Evolutionary conservation across 2,888 invertebrate genomes (phyloP).

Genomic region (Dynastes grantii): DNA sequence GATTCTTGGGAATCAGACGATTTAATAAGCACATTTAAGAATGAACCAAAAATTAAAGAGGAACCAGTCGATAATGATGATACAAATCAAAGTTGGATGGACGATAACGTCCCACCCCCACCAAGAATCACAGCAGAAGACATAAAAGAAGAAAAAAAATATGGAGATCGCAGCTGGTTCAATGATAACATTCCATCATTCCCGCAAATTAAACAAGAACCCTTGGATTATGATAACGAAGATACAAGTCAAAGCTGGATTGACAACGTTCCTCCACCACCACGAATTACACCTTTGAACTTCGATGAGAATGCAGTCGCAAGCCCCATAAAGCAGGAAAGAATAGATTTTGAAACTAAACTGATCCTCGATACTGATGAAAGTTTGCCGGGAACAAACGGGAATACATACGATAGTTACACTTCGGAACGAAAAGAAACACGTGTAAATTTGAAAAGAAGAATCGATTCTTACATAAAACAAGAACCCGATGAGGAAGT

Average conservation of each 20-base stretch:
- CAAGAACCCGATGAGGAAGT: background rate
- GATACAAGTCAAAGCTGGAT: conserved; percentile 37
- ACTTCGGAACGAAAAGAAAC: background rate
- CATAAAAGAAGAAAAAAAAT: conserved; percentile 38
- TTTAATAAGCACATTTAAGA: background rate
- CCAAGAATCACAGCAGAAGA: conserved; percentile 23
- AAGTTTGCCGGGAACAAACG: conserved; percentile 15
- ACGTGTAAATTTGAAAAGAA: background rate
- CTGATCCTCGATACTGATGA: conserved; percentile 48
- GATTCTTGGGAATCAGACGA: conserved; percentile 59
- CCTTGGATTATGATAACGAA: conserved; percentile 45
- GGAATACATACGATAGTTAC: conserved; percentile 15
- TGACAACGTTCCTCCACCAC: background rate
- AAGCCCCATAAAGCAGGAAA: conserved; percentile 50
- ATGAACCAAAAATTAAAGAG: conserved; percentile 47
- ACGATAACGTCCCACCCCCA: conserved; percentile 3
- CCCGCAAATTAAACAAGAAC: conserved; percentile 51
- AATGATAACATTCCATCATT: conserved; percentile 17
- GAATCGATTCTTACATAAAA: conserved; percentile 6
- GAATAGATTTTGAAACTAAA: conserved; percentile 51
- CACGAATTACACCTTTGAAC: conserved; percentile 6
- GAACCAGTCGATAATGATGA: conserved; percentile 51
- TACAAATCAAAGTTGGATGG: conserved; percentile 41
- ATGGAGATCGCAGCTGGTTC: conserved; percentile 30
- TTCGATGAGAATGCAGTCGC: conserved; percentile 28